Evolutionary conservation across 37 sponge, comb jelly and placozoan genomes (phyloP).

Genomic region (Aphrocallistes beatrix): DNA sequence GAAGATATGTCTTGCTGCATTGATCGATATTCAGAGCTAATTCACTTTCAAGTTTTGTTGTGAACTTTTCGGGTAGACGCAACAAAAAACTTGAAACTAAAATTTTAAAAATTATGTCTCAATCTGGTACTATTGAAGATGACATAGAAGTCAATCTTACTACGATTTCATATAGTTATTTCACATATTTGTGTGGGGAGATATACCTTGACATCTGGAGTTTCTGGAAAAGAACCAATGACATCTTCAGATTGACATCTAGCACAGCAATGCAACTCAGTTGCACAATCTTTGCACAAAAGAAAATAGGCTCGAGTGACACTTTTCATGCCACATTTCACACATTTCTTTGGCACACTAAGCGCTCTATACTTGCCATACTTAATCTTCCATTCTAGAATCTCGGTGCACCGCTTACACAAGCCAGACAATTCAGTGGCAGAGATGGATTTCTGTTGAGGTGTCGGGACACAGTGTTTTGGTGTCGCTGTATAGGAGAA

Average conservation of each 20-base stretch:
- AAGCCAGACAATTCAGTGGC: slow-evolving; percentile 26
- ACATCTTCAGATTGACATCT: slow-evolving; percentile 46
- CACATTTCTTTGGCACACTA: slow-evolving; percentile 46
- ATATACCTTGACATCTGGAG: neutral
- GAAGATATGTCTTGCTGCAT: too few species aligned
- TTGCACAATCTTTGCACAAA: slow-evolving; percentile 39
- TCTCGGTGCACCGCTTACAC: slow-evolving; percentile 50
- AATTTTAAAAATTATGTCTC: too few species aligned
- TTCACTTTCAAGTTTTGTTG: too few species aligned
- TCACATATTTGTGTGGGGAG: too few species aligned
- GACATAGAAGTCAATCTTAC: too few species aligned
- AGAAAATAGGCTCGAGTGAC: slow-evolving; percentile 46
- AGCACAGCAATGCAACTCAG: slow-evolving; percentile 28
- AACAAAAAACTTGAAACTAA: too few species aligned
- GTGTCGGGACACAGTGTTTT: neutral
- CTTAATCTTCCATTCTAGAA: slow-evolving; percentile 56
- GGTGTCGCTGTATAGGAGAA: slow-evolving; percentile 13
- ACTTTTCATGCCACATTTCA: slow-evolving; percentile 28
- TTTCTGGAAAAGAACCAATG: slow-evolving; percentile 5
- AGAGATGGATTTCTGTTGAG: neutral
- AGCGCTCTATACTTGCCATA: slow-evolving; percentile 62
- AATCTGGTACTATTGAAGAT: too few species aligned
- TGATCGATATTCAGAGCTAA: too few species aligned
- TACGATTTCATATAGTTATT: too few species aligned
- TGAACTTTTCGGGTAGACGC: too few species aligned